Evolutionary conservation across 2,113 vertebrate genomes (phyloP).

Genomic region (Pachyramphus minor): DNA sequence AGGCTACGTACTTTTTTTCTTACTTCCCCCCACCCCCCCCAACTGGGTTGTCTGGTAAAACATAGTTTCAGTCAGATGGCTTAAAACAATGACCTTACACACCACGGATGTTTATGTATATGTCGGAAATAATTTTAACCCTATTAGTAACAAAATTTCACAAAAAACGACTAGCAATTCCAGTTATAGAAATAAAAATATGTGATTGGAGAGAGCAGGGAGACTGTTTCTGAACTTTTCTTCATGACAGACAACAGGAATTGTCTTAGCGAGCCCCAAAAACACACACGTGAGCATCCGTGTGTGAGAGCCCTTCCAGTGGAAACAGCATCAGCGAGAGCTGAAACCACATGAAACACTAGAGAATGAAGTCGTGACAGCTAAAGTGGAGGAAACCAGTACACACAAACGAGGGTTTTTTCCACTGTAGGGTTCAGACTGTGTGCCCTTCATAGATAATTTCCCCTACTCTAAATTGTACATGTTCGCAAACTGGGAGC

Average conservation of each 20-base stretch:
- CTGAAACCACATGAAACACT: constrained; percentile 12
- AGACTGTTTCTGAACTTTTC: background rate
- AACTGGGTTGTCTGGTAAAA: background rate
- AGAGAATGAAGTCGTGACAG: background rate
- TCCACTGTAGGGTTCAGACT: background rate
- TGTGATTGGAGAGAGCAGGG: background rate
- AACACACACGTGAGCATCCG: fast-evolving
- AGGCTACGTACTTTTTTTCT: background rate
- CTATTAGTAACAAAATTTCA: background rate
- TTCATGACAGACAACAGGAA: fast-evolving
- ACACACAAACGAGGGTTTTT: background rate
- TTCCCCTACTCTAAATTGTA: background rate
- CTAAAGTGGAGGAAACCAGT: background rate
- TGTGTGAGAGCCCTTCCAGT: background rate
- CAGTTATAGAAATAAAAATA: background rate
- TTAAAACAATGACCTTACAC: background rate
- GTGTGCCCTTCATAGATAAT: background rate
- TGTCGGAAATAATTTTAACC: background rate
- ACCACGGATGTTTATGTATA: fast-evolving
- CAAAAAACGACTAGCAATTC: background rate
- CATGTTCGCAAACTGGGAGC: background rate
- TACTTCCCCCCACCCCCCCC: no score
- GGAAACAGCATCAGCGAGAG: background rate
- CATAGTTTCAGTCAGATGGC: background rate
- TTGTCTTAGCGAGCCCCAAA: background rate